Evolutionary conservation across 2,113 vertebrate genomes (phyloP).

Genomic region (Sinocyclocheilus maitianheensis): DNA sequence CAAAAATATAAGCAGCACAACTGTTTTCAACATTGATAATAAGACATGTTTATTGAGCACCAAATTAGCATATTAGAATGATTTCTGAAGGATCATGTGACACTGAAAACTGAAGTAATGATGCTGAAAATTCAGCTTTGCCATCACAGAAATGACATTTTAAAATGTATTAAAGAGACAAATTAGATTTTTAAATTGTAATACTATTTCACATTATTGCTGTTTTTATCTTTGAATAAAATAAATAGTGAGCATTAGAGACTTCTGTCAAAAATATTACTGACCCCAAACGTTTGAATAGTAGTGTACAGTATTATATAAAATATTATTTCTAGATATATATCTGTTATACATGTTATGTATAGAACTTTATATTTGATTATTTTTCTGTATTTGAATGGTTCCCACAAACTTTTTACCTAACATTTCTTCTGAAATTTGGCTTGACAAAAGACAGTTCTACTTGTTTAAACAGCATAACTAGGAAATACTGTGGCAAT

Average conservation of each 20-base stretch:
- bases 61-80: neutral
- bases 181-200: neutral
- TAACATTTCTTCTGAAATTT: neutral
- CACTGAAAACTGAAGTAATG: neutral
- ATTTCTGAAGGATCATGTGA: neutral
- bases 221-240: neutral
- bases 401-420: neutral
- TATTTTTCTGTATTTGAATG: neutral
- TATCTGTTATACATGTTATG: neutral
- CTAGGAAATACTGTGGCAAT: neutral
- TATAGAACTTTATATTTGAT: neutral
- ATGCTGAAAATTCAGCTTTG: neutral
- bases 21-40: neutral
- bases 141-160: neutral
- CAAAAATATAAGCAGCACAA: neutral
- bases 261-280: neutral
- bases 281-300: neutral
- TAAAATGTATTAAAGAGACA: neutral
- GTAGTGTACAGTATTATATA: neutral
- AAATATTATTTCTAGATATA: neutral
- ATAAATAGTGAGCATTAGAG: neutral
- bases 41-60: neutral
- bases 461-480: neutral
- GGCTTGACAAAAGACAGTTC: neutral
- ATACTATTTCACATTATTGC: neutral